A percentile compares a stretch with the other conserved stretches of the same genome.
Conservation (phyloP, 2,888 invertebrate genomes). For the Drosophila cognata region DNA sequence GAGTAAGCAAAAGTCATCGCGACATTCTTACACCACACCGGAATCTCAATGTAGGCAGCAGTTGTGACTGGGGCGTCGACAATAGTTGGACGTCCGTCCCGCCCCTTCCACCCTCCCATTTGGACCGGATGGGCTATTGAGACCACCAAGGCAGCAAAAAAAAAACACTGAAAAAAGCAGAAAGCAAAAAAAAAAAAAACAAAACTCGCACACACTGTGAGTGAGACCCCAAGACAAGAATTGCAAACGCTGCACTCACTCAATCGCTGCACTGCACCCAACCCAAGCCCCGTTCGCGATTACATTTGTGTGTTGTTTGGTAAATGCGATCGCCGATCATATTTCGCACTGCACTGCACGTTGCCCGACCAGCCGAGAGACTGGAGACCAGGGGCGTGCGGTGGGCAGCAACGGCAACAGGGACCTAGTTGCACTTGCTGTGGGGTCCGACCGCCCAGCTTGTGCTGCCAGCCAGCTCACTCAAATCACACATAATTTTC, state of each 20-base stretch:
- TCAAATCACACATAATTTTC: constrained; percentile 54
- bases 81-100: constrained; percentile 49
- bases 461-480: constrained; percentile 1
- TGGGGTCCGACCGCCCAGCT: constrained; percentile 71
- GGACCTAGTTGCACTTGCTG: constrained; percentile 35
- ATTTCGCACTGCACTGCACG: constrained; percentile 49
- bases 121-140: constrained; percentile 77
- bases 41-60: constrained; percentile 79
- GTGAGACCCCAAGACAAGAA: constrained; percentile 33
- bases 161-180: constrained; percentile 22
- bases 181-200: constrained; percentile 51
- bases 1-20: constrained; percentile 57
- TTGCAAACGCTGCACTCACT: constrained; percentile 66
- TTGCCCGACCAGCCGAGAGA: constrained; percentile 20
- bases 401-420: not conserved
- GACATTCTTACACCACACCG: constrained; percentile 80
- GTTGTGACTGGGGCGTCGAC: constrained; percentile 79
- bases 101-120: constrained; percentile 7
- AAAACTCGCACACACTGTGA: constrained; percentile 47
- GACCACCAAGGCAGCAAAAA: constrained; percentile 76
- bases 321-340: constrained; percentile 77
- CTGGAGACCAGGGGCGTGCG: not conserved
- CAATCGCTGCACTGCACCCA: not conserved
- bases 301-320: constrained; percentile 62
- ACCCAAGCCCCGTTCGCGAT: constrained; percentile 38